Evolutionary conservation across 2,113 vertebrate species (phyloP).

Genomic region (Anguilla rostrata): DNA sequence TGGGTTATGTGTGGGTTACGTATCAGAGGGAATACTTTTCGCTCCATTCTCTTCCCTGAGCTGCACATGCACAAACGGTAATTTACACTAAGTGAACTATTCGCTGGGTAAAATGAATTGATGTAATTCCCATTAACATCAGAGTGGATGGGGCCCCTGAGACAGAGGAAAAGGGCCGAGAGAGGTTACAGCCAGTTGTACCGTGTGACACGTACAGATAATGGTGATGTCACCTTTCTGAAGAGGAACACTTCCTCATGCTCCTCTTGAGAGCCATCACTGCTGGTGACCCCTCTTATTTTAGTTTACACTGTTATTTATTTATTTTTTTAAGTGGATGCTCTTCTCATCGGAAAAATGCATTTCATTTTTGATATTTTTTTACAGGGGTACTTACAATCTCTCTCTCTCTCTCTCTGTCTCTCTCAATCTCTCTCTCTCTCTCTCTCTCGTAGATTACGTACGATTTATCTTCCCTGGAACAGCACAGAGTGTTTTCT

Average conservation of each 20-base stretch:
- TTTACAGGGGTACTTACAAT: neutral
- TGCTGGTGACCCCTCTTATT: neutral
- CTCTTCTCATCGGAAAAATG: neutral
- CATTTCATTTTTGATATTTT: neutral
- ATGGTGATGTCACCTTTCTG: neutral
- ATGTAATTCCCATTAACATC: neutral
- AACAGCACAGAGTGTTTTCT: neutral
- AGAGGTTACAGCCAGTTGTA: neutral
- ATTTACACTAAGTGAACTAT: neutral
- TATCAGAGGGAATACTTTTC: neutral
- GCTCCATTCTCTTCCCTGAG: neutral
- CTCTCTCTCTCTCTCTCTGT: neutral
- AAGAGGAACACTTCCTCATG: neutral
- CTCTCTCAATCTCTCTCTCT: neutral
- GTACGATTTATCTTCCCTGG: neutral
- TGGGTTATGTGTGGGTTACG: neutral
- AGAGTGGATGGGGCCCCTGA: neutral
- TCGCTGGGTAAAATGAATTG: neutral
- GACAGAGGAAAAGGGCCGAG: neutral
- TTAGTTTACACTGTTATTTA: no score
- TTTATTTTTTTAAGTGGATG: neutral
- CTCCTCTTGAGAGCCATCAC: neutral
- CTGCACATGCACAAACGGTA: neutral
- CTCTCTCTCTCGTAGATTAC: neutral
- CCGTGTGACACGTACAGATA: neutral